Evolutionary conservation across 2,888 invertebrate species (phyloP).

Genomic region (Tachystola acroxantha): DNA sequence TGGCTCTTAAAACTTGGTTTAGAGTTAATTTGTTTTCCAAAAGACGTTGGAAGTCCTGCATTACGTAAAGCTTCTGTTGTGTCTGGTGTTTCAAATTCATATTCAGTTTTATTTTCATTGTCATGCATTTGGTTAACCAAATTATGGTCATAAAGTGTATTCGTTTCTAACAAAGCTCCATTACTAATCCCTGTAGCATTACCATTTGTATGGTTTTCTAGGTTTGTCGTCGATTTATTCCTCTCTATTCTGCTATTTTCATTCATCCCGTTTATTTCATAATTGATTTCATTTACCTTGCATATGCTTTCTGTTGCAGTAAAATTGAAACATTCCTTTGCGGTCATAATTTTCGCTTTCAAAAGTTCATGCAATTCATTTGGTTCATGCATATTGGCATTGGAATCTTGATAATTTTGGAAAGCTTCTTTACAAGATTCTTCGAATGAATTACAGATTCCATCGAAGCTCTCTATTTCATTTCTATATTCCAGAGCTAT

Average conservation of each 20-base stretch:
- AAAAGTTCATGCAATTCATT: neutral
- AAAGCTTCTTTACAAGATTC: slow-evolving; percentile 24
- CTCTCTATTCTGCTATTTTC: neutral
- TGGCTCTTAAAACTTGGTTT: neutral
- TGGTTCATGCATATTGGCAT: neutral
- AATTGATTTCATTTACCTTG: no score
- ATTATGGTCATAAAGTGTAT: no score
- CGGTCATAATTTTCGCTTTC: neutral
- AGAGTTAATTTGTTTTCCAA: slow-evolving; percentile 20
- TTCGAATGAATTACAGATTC: slow-evolving; percentile 32
- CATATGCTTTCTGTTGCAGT: no score
- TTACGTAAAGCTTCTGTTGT: slow-evolving; percentile 19
- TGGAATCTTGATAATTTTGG: slow-evolving; percentile 17
- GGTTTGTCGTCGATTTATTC: neutral
- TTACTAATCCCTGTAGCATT: no score
- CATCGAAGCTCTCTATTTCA: slow-evolving; percentile 28
- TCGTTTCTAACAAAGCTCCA: no score
- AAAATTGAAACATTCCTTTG: neutral
- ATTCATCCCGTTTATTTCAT: no score
- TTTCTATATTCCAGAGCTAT: slow-evolving; percentile 13
- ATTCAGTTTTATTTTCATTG: neutral
- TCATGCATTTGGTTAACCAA: neutral
- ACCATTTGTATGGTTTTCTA: no score
- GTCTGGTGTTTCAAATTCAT: slow-evolving; percentile 12
- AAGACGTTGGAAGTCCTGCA: slow-evolving; percentile 37